Percentiles rank a stretch among this genome's conserved stretches.
Conservation (phyloP, 2,113 vertebrate species). For the Leptodactylus fuscus region DNA sequence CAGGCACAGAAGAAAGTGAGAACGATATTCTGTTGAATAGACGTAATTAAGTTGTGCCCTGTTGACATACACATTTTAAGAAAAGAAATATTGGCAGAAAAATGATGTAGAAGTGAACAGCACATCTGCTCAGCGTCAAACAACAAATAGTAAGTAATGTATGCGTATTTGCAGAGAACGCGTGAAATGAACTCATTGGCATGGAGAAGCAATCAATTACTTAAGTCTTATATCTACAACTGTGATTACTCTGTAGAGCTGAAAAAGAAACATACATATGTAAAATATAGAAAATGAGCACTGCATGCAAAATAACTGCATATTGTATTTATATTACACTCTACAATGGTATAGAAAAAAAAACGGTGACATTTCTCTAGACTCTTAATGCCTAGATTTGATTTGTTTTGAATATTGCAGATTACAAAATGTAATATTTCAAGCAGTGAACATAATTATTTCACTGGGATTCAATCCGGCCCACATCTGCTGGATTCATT, state of each 20-base stretch:
- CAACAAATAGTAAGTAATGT: conserved; percentile 49
- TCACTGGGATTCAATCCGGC: not conserved
- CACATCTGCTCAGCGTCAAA: conserved; percentile 51
- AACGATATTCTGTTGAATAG: conserved; percentile 38
- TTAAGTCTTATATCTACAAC: conserved; percentile 24
- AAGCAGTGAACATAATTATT: not conserved
- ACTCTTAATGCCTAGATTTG: not conserved
- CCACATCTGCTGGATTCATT: not conserved
- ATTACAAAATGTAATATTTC: not conserved
- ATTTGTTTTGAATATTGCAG: not conserved
- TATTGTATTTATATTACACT: not conserved
- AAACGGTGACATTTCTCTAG: not conserved
- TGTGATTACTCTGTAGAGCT: conserved; percentile 28
- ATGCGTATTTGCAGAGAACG: conserved; percentile 46
- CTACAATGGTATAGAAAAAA: not conserved
- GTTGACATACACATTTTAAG: conserved; percentile 55
- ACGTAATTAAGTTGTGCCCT: conserved; percentile 49
- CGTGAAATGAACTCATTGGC: conserved; percentile 42
- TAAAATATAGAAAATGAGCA: conserved; percentile 7
- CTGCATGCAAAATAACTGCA: not conserved
- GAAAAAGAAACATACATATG: conserved; percentile 34
- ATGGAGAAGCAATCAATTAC: conserved; percentile 40
- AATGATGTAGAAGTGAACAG: conserved; percentile 40
- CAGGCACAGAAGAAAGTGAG: conserved; percentile 25
- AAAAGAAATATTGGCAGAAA: conserved; percentile 43